Percentiles rank a stretch among this genome's conserved stretches.
phyloP scores from a whole-genome alignment of 1,140 invertebrate genomes.

The Chrysopa pallens region DNA sequence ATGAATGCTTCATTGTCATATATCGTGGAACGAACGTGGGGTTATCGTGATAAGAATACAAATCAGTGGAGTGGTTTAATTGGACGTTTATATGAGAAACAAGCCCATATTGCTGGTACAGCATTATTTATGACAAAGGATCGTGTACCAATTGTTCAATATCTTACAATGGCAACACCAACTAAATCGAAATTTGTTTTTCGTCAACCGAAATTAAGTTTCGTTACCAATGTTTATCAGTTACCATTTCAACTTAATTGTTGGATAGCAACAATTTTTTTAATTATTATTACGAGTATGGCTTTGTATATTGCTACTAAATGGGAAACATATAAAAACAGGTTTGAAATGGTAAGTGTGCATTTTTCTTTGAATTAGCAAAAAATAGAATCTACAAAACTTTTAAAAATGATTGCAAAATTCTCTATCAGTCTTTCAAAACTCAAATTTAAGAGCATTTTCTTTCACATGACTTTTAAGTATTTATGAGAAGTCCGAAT shows the following conservation, averaged over 20 bases:
- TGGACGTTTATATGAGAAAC: slow-evolving; percentile 31
- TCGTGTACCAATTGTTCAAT: slow-evolving; percentile 35
- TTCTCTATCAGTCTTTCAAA: no score
- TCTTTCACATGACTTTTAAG: no score
- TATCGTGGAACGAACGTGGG: slow-evolving; percentile 32
- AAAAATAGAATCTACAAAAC: no score
- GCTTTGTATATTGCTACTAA: slow-evolving; percentile 16
- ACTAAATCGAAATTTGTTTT: slow-evolving; percentile 43
- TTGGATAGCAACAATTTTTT: slow-evolving; percentile 32
- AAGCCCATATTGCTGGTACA: slow-evolving; percentile 42
- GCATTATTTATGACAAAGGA: slow-evolving; percentile 37
- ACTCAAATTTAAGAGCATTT: no score
- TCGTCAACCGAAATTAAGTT: slow-evolving; percentile 43
- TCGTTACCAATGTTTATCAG: slow-evolving; percentile 39
- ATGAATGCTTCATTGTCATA: slow-evolving; percentile 35
- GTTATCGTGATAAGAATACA: slow-evolving; percentile 19
- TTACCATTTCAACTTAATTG: slow-evolving; percentile 37
- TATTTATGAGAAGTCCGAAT: no score
- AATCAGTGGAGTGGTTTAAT: slow-evolving; percentile 42
- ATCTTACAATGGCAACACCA: slow-evolving; percentile 36
- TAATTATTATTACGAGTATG: slow-evolving; percentile 22
- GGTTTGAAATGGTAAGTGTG: background rate
- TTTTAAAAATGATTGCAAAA: no score
- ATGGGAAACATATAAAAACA: slow-evolving; percentile 19
- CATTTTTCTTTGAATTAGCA: no score